phyloP scores from a whole-genome alignment of 2,797 vertebrate genomes.

The Rhinogobio ventralis region DNA sequence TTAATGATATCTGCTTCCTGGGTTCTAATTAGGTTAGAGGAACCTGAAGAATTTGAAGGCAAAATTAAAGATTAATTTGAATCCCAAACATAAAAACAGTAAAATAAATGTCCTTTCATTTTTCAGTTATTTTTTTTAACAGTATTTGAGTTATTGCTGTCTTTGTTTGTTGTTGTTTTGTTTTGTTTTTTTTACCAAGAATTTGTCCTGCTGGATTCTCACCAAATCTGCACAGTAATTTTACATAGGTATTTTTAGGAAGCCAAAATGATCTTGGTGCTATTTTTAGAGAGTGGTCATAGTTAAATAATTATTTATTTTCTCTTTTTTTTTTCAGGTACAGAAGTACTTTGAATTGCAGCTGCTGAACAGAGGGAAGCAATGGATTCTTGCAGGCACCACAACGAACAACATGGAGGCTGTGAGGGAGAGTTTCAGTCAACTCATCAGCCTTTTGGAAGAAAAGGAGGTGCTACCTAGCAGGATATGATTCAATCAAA shows the following conservation, averaged over 20 bases:
- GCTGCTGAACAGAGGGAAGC: conserved; percentile 91
- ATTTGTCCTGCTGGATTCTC: background rate
- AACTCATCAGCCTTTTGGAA: conserved; percentile 92
- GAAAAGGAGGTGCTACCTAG: conserved; percentile 88
- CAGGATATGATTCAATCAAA: conserved; percentile 86
- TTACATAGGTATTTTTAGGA: conserved; percentile 28
- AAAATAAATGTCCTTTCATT: background rate
- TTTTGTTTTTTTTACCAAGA: background rate
- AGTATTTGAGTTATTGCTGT: background rate
- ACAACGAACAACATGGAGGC: conserved; percentile 87
- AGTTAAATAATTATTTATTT: conserved; percentile 12
- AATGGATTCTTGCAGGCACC: conserved; percentile 95
- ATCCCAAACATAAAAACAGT: background rate
- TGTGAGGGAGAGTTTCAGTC: conserved; percentile 91
- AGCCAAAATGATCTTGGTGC: conserved; percentile 12
- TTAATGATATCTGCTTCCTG: background rate
- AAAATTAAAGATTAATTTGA: background rate
- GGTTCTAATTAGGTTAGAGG: background rate
- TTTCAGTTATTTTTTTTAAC: background rate
- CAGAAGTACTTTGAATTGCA: conserved; percentile 98
- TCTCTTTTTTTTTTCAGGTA: conserved; percentile 76
- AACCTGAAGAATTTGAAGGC: background rate
- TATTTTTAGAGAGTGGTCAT: conserved; percentile 40
- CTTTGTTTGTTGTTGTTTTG: too few relatives aligned
- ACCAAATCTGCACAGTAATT: background rate